Evolutionary conservation across 2,113 vertebrate species (phyloP), one percentile per base, ranked within the genome.

Genomic region (Pollachius pollachius): DNA sequence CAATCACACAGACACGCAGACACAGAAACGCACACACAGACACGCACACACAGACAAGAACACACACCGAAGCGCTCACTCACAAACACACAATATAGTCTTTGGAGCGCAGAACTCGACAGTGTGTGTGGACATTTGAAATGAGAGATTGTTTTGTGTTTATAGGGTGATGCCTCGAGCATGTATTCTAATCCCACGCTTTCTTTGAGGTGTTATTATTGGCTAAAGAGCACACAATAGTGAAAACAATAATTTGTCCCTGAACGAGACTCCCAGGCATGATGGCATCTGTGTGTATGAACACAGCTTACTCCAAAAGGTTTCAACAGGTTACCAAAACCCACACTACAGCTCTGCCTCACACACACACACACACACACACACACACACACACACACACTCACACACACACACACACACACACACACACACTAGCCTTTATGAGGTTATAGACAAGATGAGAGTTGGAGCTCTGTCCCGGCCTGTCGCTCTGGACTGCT

Each of bases 381-480:
- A 48, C 41, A 48, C 41, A 48, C 41, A 48, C 41, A 48, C 41
- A 48, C 41, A 9, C 41, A 48, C 6, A 48, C 41, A 48, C 41
- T 13, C 41, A 48, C 41, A 48, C 41, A 48, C 41, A 48, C 41
- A 48, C 41, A 13, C 41, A 48, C 41, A 48, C 41, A 13, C 41
- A 48, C 41, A 41, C 41, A 48, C 41, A 48, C 41, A 48, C 41
- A 48, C 41, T 9, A 48, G 41, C 41, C 19, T n/a, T 60, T 60
- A 21, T 23, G 21, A 1, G 23, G 11, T 12, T 19, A 21, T 19
- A 27, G 23, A 30, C 4, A 4, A 64, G 75, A 78, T 23, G 0
- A 23, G 6, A 64, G 72, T 70, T 64, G 23, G 21, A 25, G 61
- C 11, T 16, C n/a, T 48, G 64, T 67, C 64, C 27, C 12, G 64